Percentiles rank a stretch among this genome's conserved stretches.
phyloP scores from a whole-genome alignment of 2,888 invertebrate species.

The Parnassius mnemosyne region DNA sequence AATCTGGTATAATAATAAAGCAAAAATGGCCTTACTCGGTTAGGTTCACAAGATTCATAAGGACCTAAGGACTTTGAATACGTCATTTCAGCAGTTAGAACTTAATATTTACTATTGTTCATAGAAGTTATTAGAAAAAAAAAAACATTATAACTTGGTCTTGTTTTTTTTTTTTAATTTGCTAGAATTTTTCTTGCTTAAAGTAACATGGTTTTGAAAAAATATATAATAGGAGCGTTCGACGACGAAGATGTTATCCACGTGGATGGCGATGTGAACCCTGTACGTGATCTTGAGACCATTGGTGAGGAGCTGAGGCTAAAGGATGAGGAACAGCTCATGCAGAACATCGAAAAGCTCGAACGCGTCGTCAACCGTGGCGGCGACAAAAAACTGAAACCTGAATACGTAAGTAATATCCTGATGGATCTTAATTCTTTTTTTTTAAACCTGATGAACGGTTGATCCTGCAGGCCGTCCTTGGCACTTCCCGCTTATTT shows the following conservation, averaged over 20 bases:
- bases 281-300: slow-evolving; percentile 97
- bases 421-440: background rate
- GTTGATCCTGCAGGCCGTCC: too few species aligned
- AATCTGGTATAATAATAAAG: too few species aligned
- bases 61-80: background rate
- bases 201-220: too few species aligned
- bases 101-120: too few species aligned
- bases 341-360: slow-evolving; percentile 90
- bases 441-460: too few species aligned
- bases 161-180: too few species aligned
- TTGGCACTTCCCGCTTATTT: too few species aligned
- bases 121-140: too few species aligned
- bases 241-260: slow-evolving; percentile 99
- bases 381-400: slow-evolving; percentile 95
- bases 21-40: background rate
- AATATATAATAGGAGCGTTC: slow-evolving; percentile 87
- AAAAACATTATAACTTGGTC: too few species aligned
- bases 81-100: too few species aligned
- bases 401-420: slow-evolving; percentile 90
- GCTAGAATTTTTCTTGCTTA: too few species aligned
- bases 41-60: too few species aligned
- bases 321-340: slow-evolving; percentile 95
- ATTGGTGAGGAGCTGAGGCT: slow-evolving; percentile 96
- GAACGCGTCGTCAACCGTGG: slow-evolving; percentile 92
- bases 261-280: slow-evolving; percentile 99